Evolutionary conservation across 2,888 invertebrate species (phyloP).

Genomic region (Dastarcus helophoroides): DNA sequence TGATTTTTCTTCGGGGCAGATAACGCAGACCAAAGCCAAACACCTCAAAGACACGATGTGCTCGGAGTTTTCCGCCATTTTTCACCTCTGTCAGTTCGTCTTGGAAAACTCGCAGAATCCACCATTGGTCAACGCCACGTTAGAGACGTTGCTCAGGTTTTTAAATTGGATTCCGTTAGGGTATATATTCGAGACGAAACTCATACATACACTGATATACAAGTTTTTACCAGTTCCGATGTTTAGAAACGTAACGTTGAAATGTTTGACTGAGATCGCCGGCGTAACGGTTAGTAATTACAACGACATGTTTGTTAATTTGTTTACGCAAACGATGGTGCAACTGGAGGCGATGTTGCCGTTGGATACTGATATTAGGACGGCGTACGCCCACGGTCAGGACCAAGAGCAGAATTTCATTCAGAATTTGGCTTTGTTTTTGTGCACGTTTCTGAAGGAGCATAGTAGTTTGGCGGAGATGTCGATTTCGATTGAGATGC

Average conservation of each 20-base stretch:
- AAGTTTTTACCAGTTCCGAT: slow-evolving; percentile 93
- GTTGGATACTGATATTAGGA: slow-evolving; percentile 79
- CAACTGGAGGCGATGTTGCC: slow-evolving; percentile 90
- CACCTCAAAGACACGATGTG: slow-evolving; percentile 99
- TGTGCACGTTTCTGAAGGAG: slow-evolving; percentile 93
- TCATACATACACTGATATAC: slow-evolving; percentile 85
- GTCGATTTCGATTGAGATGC: slow-evolving; percentile 54
- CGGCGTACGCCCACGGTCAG: slow-evolving; percentile 85
- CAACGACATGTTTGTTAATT: slow-evolving; percentile 80
- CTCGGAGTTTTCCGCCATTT: slow-evolving; percentile 96
- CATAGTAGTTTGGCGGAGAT: slow-evolving; percentile 82
- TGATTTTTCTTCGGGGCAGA: slow-evolving; percentile 95
- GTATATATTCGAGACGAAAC: slow-evolving; percentile 97
- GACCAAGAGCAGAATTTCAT: slow-evolving; percentile 99
- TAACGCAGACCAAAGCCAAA: slow-evolving; percentile 98
- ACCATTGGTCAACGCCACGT: slow-evolving; percentile 86
- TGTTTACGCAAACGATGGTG: slow-evolving; percentile 87
- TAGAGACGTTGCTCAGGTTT: slow-evolving; percentile 92
- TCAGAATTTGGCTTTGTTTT: slow-evolving; percentile 93
- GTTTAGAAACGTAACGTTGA: slow-evolving; percentile 85
- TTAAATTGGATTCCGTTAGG: slow-evolving; percentile 99
- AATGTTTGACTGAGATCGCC: slow-evolving; percentile 97
- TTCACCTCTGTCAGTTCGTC: slow-evolving; percentile 95
- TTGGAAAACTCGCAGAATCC: slow-evolving; percentile 97
- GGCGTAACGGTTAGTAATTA: slow-evolving; percentile 83